phyloP scores from a whole-genome alignment of 1,140 invertebrate species.

The Euwallacea fornicatus region DNA sequence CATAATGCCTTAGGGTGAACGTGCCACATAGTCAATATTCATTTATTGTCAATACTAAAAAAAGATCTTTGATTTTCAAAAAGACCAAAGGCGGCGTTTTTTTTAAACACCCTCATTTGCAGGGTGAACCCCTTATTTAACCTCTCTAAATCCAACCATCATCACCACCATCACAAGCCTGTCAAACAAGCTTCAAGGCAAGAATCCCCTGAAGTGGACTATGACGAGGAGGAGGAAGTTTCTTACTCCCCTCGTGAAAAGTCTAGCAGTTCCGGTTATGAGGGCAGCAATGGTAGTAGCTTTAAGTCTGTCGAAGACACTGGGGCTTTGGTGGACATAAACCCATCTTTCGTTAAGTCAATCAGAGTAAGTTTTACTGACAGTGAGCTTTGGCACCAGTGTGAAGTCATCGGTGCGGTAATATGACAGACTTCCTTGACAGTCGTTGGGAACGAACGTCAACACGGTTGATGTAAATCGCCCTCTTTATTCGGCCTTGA shows the following conservation, averaged over 20 bases:
- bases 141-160: neutral
- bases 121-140: conserved; percentile 45
- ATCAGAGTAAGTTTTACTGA: conserved; percentile 35
- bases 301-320: conserved; percentile 44
- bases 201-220: conserved; percentile 40
- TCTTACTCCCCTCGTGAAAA: conserved; percentile 31
- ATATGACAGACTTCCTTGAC: no score
- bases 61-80: no score
- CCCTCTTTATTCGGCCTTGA: no score
- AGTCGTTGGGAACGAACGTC: no score
- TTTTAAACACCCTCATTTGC: neutral
- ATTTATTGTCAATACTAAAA: no score
- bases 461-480: no score
- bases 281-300: conserved; percentile 45
- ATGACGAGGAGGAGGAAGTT: conserved; percentile 10
- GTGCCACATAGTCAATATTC: no score
- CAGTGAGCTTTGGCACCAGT: no score
- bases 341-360: conserved; percentile 49
- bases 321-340: conserved; percentile 47
- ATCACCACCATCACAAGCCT: conserved; percentile 10
- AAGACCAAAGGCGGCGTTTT: no score
- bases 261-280: conserved; percentile 50
- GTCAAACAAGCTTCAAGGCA: conserved; percentile 18
- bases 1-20: no score
- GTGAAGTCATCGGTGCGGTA: no score